Conservation (phyloP, 2,888 invertebrate species). For the Caenorhabditis doughertyi region DNA sequence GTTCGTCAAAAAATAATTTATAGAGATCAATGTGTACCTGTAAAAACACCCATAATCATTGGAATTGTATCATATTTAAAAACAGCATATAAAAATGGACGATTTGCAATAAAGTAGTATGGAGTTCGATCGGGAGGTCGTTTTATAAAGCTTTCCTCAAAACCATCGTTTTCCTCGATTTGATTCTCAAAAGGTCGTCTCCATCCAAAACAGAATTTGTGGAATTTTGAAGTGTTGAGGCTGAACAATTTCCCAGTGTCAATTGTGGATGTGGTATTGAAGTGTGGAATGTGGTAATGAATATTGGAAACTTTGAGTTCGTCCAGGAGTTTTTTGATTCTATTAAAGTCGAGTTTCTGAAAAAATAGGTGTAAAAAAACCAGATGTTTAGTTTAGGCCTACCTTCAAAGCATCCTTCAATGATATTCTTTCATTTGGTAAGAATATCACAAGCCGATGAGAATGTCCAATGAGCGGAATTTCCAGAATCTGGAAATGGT, state of each 20-base stretch:
- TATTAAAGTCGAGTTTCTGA: background rate
- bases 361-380: background rate
- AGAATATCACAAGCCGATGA: background rate
- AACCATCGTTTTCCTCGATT: background rate
- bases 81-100: conserved; percentile 5
- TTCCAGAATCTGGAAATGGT: background rate
- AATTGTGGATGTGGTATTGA: background rate
- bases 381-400: too few species aligned
- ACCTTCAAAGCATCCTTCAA: background rate
- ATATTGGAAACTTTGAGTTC: background rate
- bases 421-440: background rate
- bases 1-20: background rate
- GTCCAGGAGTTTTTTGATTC: background rate
- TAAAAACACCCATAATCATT: background rate
- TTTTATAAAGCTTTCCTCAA: background rate
- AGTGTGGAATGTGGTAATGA: background rate
- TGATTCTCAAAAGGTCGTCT: background rate
- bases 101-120: background rate
- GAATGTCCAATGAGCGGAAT: background rate
- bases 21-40: background rate
- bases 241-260: background rate
- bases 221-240: background rate
- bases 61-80: background rate
- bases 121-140: conserved; percentile 16
- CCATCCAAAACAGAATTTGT: conserved; percentile 3